Conservation (phyloP, 2,888 invertebrate species). For the Arctia plantaginis region DNA sequence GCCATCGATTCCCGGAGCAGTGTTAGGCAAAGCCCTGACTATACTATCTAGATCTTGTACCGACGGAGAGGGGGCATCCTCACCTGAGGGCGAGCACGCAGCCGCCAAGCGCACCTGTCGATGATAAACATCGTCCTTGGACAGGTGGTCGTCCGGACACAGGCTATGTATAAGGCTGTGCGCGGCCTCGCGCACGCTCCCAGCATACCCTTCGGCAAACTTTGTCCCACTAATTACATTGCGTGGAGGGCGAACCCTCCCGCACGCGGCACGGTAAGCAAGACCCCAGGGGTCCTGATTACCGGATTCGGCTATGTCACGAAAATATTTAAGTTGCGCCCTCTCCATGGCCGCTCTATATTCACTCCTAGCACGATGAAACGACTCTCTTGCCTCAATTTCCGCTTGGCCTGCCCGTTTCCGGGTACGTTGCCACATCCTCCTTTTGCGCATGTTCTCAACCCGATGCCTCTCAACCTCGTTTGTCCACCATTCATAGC, state of each 20-base stretch:
- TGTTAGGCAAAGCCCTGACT: conserved; percentile 42
- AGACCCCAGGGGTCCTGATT: not conserved
- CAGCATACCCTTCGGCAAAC: conserved; percentile 10
- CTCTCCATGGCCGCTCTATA: not conserved
- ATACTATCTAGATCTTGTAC: conserved; percentile 12
- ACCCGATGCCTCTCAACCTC: not conserved
- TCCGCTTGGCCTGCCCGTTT: not conserved
- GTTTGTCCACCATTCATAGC: not conserved
- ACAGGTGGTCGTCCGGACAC: conserved; percentile 49
- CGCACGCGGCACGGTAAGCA: conserved; percentile 39
- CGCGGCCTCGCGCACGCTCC: conserved; percentile 29
- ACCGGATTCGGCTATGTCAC: not conserved
- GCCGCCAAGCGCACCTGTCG: conserved; percentile 35
- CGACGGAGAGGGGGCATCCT: conserved; percentile 16
- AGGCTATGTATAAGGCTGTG: conserved; percentile 8
- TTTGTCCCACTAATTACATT: conserved; percentile 37
- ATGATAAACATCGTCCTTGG: conserved; percentile 37
- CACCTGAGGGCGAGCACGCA: conserved; percentile 31
- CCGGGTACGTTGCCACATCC: not conserved
- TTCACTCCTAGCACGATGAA: not conserved
- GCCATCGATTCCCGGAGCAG: too few relatives aligned
- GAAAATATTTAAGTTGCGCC: not conserved
- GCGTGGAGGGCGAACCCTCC: conserved; percentile 26
- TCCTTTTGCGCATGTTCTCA: not conserved
- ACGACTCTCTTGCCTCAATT: not conserved